phyloP scores from a whole-genome alignment of 2,113 vertebrate genomes.

The Octodon degus region DNA sequence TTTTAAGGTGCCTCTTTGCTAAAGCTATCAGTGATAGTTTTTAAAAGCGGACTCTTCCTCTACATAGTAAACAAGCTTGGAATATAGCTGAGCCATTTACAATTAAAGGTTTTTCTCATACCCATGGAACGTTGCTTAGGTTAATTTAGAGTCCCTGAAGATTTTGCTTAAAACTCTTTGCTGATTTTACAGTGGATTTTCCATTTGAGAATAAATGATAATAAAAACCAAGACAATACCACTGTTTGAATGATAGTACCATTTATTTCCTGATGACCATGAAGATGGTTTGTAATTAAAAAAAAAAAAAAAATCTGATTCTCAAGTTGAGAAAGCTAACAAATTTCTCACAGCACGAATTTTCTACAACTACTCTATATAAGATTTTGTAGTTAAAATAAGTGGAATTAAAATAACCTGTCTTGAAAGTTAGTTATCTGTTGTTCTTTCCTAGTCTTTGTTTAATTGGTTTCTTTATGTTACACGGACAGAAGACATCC shows the following conservation, averaged over 20 bases:
- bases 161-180: constrained; percentile 39
- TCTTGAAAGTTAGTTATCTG: constrained; percentile 41
- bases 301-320: constrained; percentile 21
- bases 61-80: constrained; percentile 25
- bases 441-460: constrained; percentile 15
- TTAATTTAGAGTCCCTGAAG: constrained; percentile 28
- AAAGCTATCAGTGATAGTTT: constrained; percentile 39
- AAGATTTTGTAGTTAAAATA: constrained; percentile 41
- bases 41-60: constrained; percentile 48
- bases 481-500: constrained; percentile 40
- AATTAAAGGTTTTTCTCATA: constrained; percentile 45
- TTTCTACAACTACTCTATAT: constrained; percentile 25
- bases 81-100: constrained; percentile 16
- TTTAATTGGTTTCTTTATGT: constrained; percentile 52
- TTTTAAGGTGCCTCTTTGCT: constrained; percentile 49
- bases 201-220: constrained; percentile 50
- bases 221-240: constrained; percentile 50
- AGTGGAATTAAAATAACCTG: neutral
- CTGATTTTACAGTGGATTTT: constrained; percentile 43
- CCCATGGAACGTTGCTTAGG: neutral
- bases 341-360: neutral
- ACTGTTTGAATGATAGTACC: constrained; percentile 35
- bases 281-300: constrained; percentile 53
- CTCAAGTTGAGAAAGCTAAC: constrained; percentile 37
- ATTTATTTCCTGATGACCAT: constrained; percentile 47